phyloP scores from a whole-genome alignment of 2,797 vertebrate species.

The Cichlasoma orientale region DNA sequence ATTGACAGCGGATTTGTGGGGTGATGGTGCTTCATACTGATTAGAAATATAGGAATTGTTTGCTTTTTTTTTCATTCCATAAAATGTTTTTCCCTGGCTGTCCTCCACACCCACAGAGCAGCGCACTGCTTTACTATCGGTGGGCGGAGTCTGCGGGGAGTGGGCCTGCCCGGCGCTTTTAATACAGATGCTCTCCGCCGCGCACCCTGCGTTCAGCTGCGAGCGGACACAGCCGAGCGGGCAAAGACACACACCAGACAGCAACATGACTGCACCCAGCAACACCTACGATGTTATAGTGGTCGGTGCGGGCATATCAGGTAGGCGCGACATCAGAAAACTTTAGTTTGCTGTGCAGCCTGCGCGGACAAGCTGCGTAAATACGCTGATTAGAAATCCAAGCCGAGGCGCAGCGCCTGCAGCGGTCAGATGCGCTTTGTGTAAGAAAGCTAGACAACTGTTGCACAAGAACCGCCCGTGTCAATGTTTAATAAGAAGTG shows the following conservation, averaged over 20 bases:
- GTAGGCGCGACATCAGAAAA: slow-evolving; percentile 70
- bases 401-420: background rate
- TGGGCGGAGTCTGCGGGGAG: slow-evolving; percentile 52
- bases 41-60: too few species aligned
- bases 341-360: background rate
- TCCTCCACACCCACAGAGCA: background rate
- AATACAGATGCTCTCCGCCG: slow-evolving; percentile 71
- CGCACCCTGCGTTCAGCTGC: slow-evolving; percentile 51
- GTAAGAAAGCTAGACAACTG: slow-evolving; percentile 39
- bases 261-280: slow-evolving; percentile 78
- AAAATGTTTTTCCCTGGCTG: background rate
- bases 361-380: background rate
- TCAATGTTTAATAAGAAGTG: background rate
- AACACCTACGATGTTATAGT: slow-evolving; percentile 89
- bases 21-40: too few species aligned
- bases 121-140: slow-evolving; percentile 4
- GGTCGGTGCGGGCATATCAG: slow-evolving; percentile 93
- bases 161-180: slow-evolving; percentile 64
- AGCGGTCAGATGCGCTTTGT: slow-evolving; percentile 23
- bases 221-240: slow-evolving; percentile 14
- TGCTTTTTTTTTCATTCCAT: background rate
- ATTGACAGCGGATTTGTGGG: too few species aligned
- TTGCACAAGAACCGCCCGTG: slow-evolving; percentile 26
- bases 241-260: background rate
- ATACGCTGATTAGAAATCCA: background rate